Conservation (phyloP, 2,113 vertebrate species). For the Thunnus thynnus region DNA sequence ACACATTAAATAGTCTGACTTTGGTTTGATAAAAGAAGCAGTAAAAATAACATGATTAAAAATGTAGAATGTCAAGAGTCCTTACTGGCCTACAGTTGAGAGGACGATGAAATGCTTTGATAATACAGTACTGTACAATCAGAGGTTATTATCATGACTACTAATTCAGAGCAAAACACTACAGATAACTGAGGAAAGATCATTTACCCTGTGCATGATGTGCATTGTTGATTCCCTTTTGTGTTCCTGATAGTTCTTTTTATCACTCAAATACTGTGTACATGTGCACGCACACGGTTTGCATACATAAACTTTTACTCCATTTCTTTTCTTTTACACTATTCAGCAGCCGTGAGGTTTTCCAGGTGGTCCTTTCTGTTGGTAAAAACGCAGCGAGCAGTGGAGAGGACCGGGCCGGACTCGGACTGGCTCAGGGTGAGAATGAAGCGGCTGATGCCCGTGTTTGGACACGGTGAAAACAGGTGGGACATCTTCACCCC, state of each 20-base stretch:
- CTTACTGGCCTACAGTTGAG: constrained; percentile 5
- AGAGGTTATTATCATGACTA: background rate
- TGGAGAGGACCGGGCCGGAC: constrained; percentile 71
- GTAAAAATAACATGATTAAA: constrained; percentile 6
- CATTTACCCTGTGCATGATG: constrained; percentile 4
- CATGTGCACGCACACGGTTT: background rate
- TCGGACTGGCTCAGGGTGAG: constrained; percentile 81
- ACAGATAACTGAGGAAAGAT: constrained; percentile 5
- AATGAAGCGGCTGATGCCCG: constrained; percentile 92
- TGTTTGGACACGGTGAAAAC: constrained; percentile 91
- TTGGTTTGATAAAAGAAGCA: constrained; percentile 55
- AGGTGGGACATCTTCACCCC: constrained; percentile 85
- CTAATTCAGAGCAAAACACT: constrained; percentile 28
- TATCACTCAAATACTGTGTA: background rate
- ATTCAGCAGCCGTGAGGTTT: constrained; percentile 60
- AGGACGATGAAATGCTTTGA: constrained; percentile 12
- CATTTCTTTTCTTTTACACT: constrained; percentile 5
- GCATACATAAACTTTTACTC: background rate
- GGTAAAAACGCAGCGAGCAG: constrained; percentile 87
- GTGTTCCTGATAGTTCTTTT: constrained; percentile 2
- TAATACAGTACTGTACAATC: constrained; percentile 12
- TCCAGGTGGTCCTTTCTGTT: constrained; percentile 91
- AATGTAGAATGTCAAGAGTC: background rate
- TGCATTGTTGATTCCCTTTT: constrained; percentile 22
- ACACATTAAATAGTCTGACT: constrained; percentile 44